Conservation (phyloP, 64 coral and sea anemone genomes). For the Montipora foliosa region DNA sequence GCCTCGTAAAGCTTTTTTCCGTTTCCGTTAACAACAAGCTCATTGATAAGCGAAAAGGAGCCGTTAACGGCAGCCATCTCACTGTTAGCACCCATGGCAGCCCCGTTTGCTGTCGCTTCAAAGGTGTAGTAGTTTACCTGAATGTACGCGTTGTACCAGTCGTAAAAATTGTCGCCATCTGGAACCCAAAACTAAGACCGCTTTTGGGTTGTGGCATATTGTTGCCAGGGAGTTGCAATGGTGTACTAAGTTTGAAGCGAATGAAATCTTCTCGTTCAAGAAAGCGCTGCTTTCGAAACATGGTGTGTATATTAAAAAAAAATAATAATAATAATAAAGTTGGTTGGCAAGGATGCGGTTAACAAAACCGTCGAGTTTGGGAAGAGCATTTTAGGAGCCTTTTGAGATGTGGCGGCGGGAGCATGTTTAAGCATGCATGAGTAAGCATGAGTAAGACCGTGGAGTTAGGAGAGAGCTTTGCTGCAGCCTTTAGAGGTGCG, state of each 20-base stretch:
- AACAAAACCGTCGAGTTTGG: background rate
- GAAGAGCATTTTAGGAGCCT: background rate
- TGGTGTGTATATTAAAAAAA: background rate
- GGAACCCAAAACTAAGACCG: background rate
- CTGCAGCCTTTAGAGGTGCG: no score
- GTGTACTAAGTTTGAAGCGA: background rate
- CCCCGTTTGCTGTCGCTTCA: background rate
- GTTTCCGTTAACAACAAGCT: background rate
- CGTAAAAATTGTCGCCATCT: background rate
- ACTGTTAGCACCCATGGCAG: background rate
- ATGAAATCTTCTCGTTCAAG: background rate
- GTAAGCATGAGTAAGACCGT: no score
- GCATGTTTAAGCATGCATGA: no score
- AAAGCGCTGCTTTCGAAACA: background rate
- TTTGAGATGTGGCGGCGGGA: background rate
- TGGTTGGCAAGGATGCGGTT: background rate
- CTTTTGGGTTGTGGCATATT: background rate
- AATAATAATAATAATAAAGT: background rate
- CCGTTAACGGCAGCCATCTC: background rate
- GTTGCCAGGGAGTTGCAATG: background rate
- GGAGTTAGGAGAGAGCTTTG: no score
- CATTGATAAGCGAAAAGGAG: constrained; percentile 1
- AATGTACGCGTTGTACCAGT: background rate
- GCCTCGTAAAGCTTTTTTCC: background rate
- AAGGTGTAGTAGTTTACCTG: background rate